These are phyloP conservation scores for Anabacerthia variegaticeps DNA, from an alignment of 2,797 vertebrate species.

Conservation along the genomic window DNA sequence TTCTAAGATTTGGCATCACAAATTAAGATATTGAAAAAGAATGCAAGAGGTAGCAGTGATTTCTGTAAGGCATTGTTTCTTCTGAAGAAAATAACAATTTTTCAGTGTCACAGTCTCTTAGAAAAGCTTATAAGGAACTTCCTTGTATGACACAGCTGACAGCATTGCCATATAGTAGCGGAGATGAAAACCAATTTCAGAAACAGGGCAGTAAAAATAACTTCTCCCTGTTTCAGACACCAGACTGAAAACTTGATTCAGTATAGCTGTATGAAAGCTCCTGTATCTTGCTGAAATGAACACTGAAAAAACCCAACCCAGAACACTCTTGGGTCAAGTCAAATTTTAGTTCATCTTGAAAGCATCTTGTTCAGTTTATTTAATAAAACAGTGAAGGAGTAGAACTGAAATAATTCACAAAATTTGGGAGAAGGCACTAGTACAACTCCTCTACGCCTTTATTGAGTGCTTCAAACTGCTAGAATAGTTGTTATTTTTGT, in stretches of 20 bases:
- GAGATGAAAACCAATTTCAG: background rate
- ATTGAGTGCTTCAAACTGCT: background rate
- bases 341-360: background rate
- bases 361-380: background rate
- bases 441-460: background rate
- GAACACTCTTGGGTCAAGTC: background rate
- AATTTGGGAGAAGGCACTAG: background rate
- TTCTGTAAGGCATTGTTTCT: background rate
- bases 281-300: background rate
- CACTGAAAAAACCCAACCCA: background rate
- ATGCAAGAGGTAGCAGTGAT: background rate
- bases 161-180: background rate
- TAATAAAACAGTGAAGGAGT: background rate
- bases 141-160: background rate
- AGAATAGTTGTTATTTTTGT: background rate
- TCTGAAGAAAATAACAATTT: background rate
- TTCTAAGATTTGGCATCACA: background rate
- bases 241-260: background rate
- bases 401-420: background rate
- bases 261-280: background rate
- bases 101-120: background rate
- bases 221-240: background rate
- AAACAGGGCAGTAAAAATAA: constrained; percentile 7
- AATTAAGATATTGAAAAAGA: background rate
- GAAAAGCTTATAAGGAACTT: background rate